phyloP scores from a whole-genome alignment of 2,113 vertebrate genomes.

The Laterallus jamaicensis region DNA sequence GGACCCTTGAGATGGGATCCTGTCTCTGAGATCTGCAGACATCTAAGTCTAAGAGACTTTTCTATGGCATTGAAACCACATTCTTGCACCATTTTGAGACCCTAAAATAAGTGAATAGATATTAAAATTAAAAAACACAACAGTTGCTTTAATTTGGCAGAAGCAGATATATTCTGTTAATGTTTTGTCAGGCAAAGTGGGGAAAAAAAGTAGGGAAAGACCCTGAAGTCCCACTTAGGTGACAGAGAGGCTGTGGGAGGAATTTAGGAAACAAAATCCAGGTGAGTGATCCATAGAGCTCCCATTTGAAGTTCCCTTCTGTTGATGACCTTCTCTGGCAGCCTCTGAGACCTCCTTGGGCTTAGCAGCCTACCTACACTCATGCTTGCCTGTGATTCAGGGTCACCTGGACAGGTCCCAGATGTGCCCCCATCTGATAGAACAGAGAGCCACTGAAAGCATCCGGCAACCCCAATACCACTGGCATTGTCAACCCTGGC shows the following conservation, averaged over 20 bases:
- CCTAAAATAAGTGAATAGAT: not conserved
- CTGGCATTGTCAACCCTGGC: not conserved
- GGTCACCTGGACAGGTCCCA: not conserved
- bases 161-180: not conserved
- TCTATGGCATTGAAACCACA: not conserved
- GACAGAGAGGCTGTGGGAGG: not conserved
- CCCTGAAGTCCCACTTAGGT: not conserved
- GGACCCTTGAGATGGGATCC: not conserved
- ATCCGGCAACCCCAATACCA: not conserved
- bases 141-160: not conserved
- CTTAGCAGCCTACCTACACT: not conserved
- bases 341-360: not conserved
- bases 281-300: not conserved
- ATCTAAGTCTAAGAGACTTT: not conserved
- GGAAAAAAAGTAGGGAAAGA: not conserved
- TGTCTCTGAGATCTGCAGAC: not conserved
- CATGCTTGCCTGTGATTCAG: not conserved
- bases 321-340: not conserved
- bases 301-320: not conserved
- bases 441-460: not conserved
- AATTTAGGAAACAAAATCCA: not conserved
- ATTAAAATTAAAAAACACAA: not conserved
- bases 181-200: not conserved
- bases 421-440: fast-evolving
- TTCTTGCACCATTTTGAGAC: not conserved